A percentile compares a stretch with the other conserved stretches of the same genome.
Conservation (phyloP, 2,113 vertebrate genomes). For the Noturus placidus region DNA sequence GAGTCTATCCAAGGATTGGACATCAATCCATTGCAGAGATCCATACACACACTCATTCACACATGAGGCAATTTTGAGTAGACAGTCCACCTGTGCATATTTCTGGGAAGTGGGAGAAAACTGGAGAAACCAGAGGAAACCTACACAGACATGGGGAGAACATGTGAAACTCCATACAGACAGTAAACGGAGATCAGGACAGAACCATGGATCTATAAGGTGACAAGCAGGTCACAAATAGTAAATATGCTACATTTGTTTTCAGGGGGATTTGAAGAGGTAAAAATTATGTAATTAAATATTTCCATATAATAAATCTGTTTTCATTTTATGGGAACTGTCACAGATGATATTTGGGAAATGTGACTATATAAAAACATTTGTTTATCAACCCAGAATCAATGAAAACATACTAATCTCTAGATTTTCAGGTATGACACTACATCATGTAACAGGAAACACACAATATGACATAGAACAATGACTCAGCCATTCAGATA, state of each 20-base stretch:
- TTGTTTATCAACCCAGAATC: not conserved
- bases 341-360: not conserved
- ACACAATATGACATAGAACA: not conserved
- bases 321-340: not conserved
- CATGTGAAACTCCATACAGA: not conserved
- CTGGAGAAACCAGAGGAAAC: not conserved
- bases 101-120: not conserved
- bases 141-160: not conserved
- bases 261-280: not conserved
- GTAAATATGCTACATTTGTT: not conserved
- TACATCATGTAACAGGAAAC: not conserved
- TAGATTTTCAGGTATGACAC: not conserved
- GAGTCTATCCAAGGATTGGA: not conserved
- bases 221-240: not conserved
- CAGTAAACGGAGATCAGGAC: not conserved
- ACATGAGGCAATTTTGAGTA: not conserved
- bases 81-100: not conserved
- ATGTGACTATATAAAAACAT: not conserved
- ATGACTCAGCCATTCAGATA: not conserved
- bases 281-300: not conserved
- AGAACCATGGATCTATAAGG: not conserved
- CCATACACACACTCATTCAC: not conserved
- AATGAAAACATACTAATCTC: not conserved
- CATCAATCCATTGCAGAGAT: not conserved
- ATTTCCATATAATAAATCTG: not conserved